Evolutionary conservation across 2,888 invertebrate species (phyloP).

Genomic region (Colostygia pectinataria): DNA sequence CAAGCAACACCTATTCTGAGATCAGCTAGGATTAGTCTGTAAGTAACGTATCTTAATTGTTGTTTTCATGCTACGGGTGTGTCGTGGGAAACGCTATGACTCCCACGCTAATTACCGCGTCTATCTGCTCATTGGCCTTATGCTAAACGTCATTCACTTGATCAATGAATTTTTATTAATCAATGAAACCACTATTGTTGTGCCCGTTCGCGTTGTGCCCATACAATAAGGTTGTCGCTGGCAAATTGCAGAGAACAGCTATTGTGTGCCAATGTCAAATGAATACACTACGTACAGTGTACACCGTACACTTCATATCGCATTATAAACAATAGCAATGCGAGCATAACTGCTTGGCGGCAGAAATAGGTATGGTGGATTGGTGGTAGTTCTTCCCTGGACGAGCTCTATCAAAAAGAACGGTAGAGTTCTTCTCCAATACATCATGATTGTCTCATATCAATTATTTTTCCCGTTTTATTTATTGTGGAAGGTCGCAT

Average conservation of each 20-base stretch:
- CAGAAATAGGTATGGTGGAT: too few relatives aligned
- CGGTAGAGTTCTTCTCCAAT: too few relatives aligned
- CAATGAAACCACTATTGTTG: slow-evolving; percentile 63
- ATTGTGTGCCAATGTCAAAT: slow-evolving; percentile 43
- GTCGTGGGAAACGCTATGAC: slow-evolving; percentile 66
- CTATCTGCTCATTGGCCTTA: slow-evolving; percentile 57
- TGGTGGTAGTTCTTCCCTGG: too few relatives aligned
- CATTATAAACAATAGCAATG: neutral
- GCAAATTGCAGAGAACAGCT: slow-evolving; percentile 45
- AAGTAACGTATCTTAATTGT: slow-evolving; percentile 50
- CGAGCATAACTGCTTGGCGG: neutral
- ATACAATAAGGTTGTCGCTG: slow-evolving; percentile 42
- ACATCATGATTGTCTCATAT: too few relatives aligned
- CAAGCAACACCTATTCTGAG: too few relatives aligned
- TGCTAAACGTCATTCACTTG: slow-evolving; percentile 42
- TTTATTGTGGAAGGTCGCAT: too few relatives aligned
- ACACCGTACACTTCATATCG: slow-evolving; percentile 6
- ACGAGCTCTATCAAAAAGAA: too few relatives aligned
- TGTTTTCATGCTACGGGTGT: slow-evolving; percentile 63
- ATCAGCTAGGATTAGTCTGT: slow-evolving; percentile 16
- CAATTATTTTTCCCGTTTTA: too few relatives aligned
- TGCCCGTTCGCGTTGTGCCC: slow-evolving; percentile 39
- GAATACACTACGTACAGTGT: too few relatives aligned
- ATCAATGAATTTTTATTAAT: slow-evolving; percentile 70
- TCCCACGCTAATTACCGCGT: slow-evolving; percentile 74